Evolutionary conservation across 2,113 vertebrate genomes (phyloP), one percentile per base, ranked within the genome.

Genomic region (Catharus bicknelli): DNA sequence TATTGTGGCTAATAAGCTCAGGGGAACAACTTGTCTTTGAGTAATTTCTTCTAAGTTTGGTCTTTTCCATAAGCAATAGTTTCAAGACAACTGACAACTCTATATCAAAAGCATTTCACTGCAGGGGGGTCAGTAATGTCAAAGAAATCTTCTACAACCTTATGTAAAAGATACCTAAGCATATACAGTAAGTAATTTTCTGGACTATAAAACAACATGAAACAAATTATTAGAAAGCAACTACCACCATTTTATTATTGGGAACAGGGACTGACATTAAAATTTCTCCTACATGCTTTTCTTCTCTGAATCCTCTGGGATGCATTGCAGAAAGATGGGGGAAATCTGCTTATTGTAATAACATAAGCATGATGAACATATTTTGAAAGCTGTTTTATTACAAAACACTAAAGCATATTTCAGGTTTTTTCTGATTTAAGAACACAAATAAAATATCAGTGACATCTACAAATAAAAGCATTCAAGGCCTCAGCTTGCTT

Each of bases 171-270:
- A 73, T 29, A 77, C 32, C 17, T 85, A 22, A 74, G 34, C 40
- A 77, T 76, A 42, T 61, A 73, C 23, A 69, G 47, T 86, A 80
- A 88, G 59, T 83, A 83, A 93, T 94, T 83, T 94, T 68, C 48
- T 64, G 73, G 51, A 63, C 64, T 64, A 64, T 64, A 81, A 91
- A 91, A 30, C 55, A 80, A 43, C 34, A 63, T 2, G 2, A 83
- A 88, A 74, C 72, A 91, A 94, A 59, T 42, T 72, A 47, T 32
- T 85, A 47, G 43, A 74, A 27, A 91, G 7, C 7, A 38, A 13
- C 30, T 77, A 75, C 11, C 29, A 40, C 14, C 25, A 55, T 15
- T n/a, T 77, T 17, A 61, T 82, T 84, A 72, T 2, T 23, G 8
- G 25, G 25, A 88, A 17, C 22, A 50, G 34, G 8, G 22, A 91